Percentiles rank a stretch among this genome's conserved stretches.
These are phyloP conservation scores for Ramphastos sulfuratus DNA, from an alignment of 2,113 vertebrate genomes.

Conservation along the genomic window DNA sequence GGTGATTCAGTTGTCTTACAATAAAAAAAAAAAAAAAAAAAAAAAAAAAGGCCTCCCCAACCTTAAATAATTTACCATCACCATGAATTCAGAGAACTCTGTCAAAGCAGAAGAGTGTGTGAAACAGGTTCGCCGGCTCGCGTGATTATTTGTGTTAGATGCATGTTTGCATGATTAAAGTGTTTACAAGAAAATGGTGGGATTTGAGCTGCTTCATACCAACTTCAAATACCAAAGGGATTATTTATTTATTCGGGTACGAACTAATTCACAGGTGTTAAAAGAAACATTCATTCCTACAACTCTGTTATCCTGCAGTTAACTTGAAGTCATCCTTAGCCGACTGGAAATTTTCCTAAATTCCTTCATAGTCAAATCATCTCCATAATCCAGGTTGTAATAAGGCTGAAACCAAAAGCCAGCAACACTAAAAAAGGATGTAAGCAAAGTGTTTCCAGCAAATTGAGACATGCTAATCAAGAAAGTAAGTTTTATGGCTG, in stretches of 20 bases:
- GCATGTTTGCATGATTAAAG: constrained; percentile 58
- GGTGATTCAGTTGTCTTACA: constrained; percentile 73
- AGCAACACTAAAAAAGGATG: constrained; percentile 1
- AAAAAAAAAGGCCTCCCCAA: constrained; percentile 71
- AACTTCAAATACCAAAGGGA: constrained; percentile 39
- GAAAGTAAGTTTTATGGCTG: constrained; percentile 65
- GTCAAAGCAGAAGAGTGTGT: constrained; percentile 33
- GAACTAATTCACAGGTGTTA: constrained; percentile 60
- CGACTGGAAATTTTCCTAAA: constrained; percentile 70
- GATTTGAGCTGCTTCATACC: constrained; percentile 28
- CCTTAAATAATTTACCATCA: constrained; percentile 79
- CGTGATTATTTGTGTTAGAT: constrained; percentile 41
- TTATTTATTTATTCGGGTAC: constrained; percentile 56
- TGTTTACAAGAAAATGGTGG: constrained; percentile 40
- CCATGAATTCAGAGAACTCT: constrained; percentile 59
- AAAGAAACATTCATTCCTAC: constrained; percentile 57
- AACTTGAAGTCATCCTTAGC: constrained; percentile 57
- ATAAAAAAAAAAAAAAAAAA: too few species aligned
- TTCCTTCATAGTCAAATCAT: constrained; percentile 69
- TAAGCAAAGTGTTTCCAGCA: constrained; percentile 58
- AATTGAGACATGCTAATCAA: constrained; percentile 63
- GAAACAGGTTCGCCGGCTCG: constrained; percentile 33
- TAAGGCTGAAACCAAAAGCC: constrained; percentile 59
- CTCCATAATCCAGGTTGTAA: constrained; percentile 60
- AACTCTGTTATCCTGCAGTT: constrained; percentile 35